Percentiles rank a stretch among this genome's conserved stretches.
These are phyloP conservation scores for Henicopernis longicauda DNA, from an alignment of 2,113 vertebrate species.

Conservation along the genomic window DNA sequence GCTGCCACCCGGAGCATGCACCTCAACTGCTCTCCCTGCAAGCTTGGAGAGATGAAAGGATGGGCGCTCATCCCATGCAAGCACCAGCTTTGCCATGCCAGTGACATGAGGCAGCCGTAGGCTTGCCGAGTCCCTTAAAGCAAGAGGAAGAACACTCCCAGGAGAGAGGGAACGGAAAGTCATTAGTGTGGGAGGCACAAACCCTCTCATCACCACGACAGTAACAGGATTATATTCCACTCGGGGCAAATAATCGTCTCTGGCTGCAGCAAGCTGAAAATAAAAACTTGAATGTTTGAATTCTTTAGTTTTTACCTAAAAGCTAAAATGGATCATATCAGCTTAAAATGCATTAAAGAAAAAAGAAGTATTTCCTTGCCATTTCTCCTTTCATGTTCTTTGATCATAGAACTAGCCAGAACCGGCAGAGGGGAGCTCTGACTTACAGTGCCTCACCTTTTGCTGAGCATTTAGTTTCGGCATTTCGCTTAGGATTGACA, in stretches of 20 bases:
- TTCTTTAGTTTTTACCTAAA: background rate
- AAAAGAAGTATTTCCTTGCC: background rate
- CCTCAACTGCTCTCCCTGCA: background rate
- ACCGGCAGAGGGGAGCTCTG: background rate
- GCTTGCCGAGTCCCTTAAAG: background rate
- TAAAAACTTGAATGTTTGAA: background rate
- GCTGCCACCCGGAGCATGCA: background rate
- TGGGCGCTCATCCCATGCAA: background rate
- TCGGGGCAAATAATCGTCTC: background rate
- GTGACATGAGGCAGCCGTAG: background rate
- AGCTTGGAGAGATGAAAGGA: background rate
- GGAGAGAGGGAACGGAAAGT: background rate
- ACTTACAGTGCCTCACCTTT: background rate
- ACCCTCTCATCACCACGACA: background rate
- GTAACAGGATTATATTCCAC: background rate
- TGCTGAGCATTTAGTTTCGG: background rate
- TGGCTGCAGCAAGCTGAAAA: background rate
- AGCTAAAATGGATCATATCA: background rate
- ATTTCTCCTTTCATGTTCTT: background rate
- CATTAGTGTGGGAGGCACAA: background rate
- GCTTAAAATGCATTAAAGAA: background rate
- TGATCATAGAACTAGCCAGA: background rate
- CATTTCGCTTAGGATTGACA: background rate
- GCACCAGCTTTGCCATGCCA: background rate
- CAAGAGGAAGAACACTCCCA: background rate